These are phyloP conservation scores for Microctenopoma lineatum DNA, from an alignment of 2,797 vertebrate genomes.

Conservation along the genomic window DNA sequence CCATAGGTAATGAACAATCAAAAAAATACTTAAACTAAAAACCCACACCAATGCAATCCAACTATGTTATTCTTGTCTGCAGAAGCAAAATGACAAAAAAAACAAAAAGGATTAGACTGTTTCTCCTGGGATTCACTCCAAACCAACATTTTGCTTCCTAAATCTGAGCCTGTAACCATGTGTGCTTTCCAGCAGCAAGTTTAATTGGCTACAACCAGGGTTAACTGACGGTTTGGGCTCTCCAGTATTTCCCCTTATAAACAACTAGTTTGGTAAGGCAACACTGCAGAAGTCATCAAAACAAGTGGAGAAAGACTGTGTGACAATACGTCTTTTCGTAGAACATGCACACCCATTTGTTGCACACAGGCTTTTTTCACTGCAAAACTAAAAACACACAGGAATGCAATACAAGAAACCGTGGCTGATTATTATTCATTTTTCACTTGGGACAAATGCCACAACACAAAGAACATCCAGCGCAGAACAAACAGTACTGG, in stretches of 20 bases:
- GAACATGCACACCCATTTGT: constrained; percentile 22
- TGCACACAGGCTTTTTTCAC: constrained; percentile 15
- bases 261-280: constrained; percentile 59
- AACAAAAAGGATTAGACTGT: constrained; percentile 33
- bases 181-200: constrained; percentile 58
- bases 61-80: constrained; percentile 60
- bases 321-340: constrained; percentile 32
- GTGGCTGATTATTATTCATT: constrained; percentile 13
- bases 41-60: constrained; percentile 33
- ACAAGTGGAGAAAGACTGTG: constrained; percentile 36
- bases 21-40: constrained; percentile 37
- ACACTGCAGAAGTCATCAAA: constrained; percentile 50
- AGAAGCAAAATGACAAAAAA: constrained; percentile 40
- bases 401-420: neutral
- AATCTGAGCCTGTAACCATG: constrained; percentile 62
- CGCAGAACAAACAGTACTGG: too few relatives aligned
- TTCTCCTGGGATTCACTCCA: constrained; percentile 60
- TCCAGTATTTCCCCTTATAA: constrained; percentile 71
- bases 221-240: constrained; percentile 68
- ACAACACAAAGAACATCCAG: neutral
- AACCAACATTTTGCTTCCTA: constrained; percentile 58
- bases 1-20: constrained; percentile 36
- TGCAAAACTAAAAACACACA: constrained; percentile 20
- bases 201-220: constrained; percentile 67
- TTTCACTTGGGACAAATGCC: constrained; percentile 9